Base-by-base conservation (phyloP, 2,797 vertebrate species). In the Enteromius radiatus region DNA sequence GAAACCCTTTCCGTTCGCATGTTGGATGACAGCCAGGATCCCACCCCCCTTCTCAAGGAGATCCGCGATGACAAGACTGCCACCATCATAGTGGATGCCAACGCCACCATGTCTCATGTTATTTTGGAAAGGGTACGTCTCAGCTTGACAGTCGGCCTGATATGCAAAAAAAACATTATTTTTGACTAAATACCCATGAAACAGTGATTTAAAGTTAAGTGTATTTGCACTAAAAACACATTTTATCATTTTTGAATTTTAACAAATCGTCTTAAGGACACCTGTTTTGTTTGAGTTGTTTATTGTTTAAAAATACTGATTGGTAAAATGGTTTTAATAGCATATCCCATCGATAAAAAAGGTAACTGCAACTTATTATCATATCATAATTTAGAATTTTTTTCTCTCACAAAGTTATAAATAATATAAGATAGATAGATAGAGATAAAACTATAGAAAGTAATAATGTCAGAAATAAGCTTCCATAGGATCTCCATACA, bases 41-140 rank as follows among this genome's bases (percentile, higher is more conserved):
- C 98, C 6, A 99, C 97, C 11, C 97, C 98, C 0, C 95, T 99
- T 49, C 94, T 99, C 21, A 99, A 99, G 91, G 98, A 99, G 92
- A 98, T 99, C 85, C 92, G 98, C 5, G 97, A 99, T 0, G 98
- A 99, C 94, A 99, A 99, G 93, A 98, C 97, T 0, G 95, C 95
- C 84, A 99, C 97, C 80, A 98, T 99, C 90, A 98, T 99, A 31
- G 95, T 99, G 0, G 97, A 99, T 0, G 98, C 98, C 92, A 99
- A 98, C 0, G 96, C 97, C 87, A 98, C 97, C 90, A 97, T 98
- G 97, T 99, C 98, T 77, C 97, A 98, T 82, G 94, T 95, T 92
- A 97, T 99, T 88, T 89, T 99, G 87, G 96, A 98, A 88, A 95
- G 97, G 96, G 98, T 98, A 79, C 83, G 94, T 77, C 81, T 79